Evolutionary conservation across 1,140 invertebrate species (phyloP), one percentile per base, ranked within the genome.

Genomic region (Temnothorax curvispinosus): DNA sequence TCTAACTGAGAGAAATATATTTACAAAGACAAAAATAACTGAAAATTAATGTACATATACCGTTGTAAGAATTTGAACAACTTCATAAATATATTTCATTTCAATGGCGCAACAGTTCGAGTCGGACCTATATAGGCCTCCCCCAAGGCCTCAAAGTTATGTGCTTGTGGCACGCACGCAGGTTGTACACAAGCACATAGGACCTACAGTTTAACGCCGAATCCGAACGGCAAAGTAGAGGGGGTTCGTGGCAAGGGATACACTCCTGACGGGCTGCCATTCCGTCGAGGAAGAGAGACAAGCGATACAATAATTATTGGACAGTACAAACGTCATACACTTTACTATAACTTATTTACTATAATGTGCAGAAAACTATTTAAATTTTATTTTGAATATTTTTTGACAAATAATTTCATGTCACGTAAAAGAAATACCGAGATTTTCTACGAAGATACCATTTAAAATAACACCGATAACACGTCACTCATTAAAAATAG

Each of bases 51-150:
- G 9, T 38, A 54, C 9, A 21, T 27, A 27, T 27, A 27, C 38
- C 38, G 38, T 38, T 38, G 38, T 38, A 72, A 27, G 32, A 21
- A 38, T 52, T 35, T n/a, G 69, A 3, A 35, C 35, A 11, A 18
- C 5, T 72, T 54, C 18, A 72, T 72, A 27, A 72, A 72, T 72
- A 72, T 72, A 50, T 21, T 21, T 21, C 21, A 21, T 21, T 21
- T 21, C 21, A 21, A 21, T 21, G 21, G 21, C 21, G 21, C 21
- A 21, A 21, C 21, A 21, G 21, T 21, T 21, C 21, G 21, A 21
- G 21, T 21, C 21, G 21, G 21, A 21, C 21, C 21, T 21, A 21
- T 21, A 21, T 21, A 21, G 21, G 21, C 21, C 21, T 21, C 21
- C 21, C 21, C 21, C 21, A 21, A 21, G 21, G 21, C 21, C 21